These are phyloP conservation scores for Drosophila subquinaria DNA, from an alignment of 2,888 invertebrate species.

Conservation along the genomic window DNA sequence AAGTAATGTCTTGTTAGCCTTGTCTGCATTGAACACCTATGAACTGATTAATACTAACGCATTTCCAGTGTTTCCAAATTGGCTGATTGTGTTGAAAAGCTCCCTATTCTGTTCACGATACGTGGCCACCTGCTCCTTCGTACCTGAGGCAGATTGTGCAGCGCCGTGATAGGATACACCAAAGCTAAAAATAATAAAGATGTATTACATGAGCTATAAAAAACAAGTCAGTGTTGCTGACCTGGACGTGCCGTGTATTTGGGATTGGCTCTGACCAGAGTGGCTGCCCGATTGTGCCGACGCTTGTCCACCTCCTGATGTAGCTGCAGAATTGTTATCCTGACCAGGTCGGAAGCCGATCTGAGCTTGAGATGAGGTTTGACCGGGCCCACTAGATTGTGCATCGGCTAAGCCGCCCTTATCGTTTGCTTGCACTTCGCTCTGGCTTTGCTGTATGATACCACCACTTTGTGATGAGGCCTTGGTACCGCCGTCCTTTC, in stretches of 20 bases:
- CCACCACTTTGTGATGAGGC: constrained; percentile 92
- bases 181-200: constrained; percentile 86
- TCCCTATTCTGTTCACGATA: constrained; percentile 90
- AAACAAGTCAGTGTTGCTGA: constrained; percentile 37
- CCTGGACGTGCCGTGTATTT: constrained; percentile 92
- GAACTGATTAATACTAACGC: constrained; percentile 68
- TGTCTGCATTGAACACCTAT: too few species aligned
- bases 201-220: not conserved
- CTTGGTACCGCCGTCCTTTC: constrained; percentile 91
- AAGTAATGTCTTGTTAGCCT: not conserved
- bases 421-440: constrained; percentile 90
- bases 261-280: constrained; percentile 93
- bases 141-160: constrained; percentile 93
- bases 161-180: constrained; percentile 92
- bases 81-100: constrained; percentile 89
- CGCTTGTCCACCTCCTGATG: constrained; percentile 91
- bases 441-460: constrained; percentile 89
- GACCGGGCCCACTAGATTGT: constrained; percentile 93
- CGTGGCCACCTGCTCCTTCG: constrained; percentile 87
- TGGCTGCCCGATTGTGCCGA: constrained; percentile 91
- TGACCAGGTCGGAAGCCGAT: constrained; percentile 93
- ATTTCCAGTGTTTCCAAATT: constrained; percentile 82
- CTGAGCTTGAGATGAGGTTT: constrained; percentile 95
- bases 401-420: constrained; percentile 95
- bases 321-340: constrained; percentile 86